Base-by-base conservation (phyloP, 2,113 vertebrate genomes). In the Mormoops blainvillei region DNA sequence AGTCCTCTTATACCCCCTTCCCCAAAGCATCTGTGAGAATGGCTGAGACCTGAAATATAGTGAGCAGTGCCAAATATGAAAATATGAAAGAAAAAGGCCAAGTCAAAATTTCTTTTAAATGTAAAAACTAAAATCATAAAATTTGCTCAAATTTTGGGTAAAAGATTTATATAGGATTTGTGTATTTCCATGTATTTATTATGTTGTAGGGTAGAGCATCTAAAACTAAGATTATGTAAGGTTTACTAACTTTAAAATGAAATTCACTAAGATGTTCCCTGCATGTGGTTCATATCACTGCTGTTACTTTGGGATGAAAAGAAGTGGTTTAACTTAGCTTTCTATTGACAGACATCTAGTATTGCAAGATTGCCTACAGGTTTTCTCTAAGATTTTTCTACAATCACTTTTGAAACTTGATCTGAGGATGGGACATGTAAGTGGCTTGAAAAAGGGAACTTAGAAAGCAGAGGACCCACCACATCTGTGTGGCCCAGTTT, bases 101-200 rank as follows among this genome's bases (percentile, higher is more conserved):
- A 89, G 67, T 68, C 5, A 68, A 68, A 89, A 41, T 38, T 56
- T 56, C n/a, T n/a, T n/a, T n/a, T 7, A 22, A 33, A 76, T 20
- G 33, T 68, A 43, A 90, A 89, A 77, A 84, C 67, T 70, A 76
- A 77, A 58, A 38, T 77, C 8, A 0, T 48, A 84, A 84, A 89
- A 54, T 33, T 33, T 41, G 70, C 58, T 74, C 38, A 58, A 33
- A 16, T 77, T 77, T 58, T 26, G 41, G 41, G 33, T 33, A 76
- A 58, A 77, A 54, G 41, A 58, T 36, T 41, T 33, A 33, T 45
- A 26, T 56, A 56, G 78, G 33, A 4, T 24, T 9, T 38, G 24
- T 74, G 16, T 74, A 12, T 67, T 56, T 83, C 52, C 18, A 20
- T 67, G 5, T n/a, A 3, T 58, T 84, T 76, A 41, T 71, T 77